Base-by-base conservation (phyloP, 2,113 vertebrate genomes). In the Chaetodon trifascialis region DNA sequence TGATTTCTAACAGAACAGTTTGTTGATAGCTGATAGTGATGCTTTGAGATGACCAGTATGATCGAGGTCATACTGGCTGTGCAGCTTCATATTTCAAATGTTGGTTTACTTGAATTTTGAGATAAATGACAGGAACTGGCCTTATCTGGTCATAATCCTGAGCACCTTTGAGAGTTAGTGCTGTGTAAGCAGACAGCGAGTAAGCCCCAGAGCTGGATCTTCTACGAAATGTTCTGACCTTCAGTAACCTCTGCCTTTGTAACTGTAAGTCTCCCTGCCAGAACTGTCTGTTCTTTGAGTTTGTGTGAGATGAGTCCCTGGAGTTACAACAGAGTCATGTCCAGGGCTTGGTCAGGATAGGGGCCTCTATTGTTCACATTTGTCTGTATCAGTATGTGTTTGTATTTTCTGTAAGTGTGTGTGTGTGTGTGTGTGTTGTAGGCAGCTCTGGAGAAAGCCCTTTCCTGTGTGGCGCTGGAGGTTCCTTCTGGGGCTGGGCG, bases 391-490 rank as follows among this genome's bases (percentile, higher is more conserved):
- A 86, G 66, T 80, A 73, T 83, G 73, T 79, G 71, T 78, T 55
- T 80, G 83, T 56, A 58, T 58, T 55, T 82, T 89, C 76, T 58
- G 60, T 69, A n/a, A 54, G 58, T 30, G 49, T 72, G 34, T 30
- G 30, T 30, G 30, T 30, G 30, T 30, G 30, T 86, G 66, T 78
- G 75, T 84, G 78, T 85, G 70, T 86, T 62, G 17, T 14, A 69
- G 75, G 64, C 80, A 71, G 82, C 71, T 85, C 82, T 83, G 90
- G 90, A 93, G 93, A 93, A 89, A 93, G 91, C 82, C 74, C 72
- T 91, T 96, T 96, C 95, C 95, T 95, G 94, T 94, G 90, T 90
- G 90, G 92, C 89, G 86, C 93, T 90, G 76, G 63, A 88, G 86
- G 88, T 86, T 93, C 87, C 91, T 86, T 70, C 68, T 52, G 76